Evolutionary conservation across 2,888 invertebrate species (phyloP).

Genomic region (Chrysolina americana): DNA sequence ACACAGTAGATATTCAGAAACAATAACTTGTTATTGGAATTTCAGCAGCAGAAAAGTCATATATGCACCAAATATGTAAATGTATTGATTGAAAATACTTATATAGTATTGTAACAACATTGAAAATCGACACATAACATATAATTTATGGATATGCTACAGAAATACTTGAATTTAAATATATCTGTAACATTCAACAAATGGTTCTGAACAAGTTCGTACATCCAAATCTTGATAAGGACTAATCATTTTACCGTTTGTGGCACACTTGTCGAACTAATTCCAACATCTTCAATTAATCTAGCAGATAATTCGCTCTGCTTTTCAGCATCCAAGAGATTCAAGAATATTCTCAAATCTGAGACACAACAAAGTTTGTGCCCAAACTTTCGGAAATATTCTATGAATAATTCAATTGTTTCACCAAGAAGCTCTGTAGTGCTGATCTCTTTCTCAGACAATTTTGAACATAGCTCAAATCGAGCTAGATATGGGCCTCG

Average conservation of each 20-base stretch:
- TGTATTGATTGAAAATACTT: no score
- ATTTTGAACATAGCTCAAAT: constrained; percentile 80
- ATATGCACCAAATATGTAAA: no score
- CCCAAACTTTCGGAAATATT: constrained; percentile 88
- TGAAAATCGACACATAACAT: no score
- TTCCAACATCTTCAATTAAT: constrained; percentile 76
- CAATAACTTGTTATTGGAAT: no score
- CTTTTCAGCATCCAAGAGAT: constrained; percentile 77
- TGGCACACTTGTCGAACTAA: constrained; percentile 77
- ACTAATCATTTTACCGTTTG: constrained; percentile 72
- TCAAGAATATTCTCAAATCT: constrained; percentile 84
- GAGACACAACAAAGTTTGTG: constrained; percentile 89
- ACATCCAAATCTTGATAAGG: background rate
- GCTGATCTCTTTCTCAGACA: constrained; percentile 72
- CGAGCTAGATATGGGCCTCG: constrained; percentile 90
- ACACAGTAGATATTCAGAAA: no score
- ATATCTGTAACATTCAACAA: no score
- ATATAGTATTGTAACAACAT: no score
- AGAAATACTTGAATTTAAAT: no score
- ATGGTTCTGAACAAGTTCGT: no score
- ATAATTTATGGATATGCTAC: no score
- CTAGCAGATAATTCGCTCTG: constrained; percentile 74
- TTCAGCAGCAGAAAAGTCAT: no score
- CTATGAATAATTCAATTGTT: constrained; percentile 79
- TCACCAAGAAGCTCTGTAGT: constrained; percentile 75